Evolutionary conservation across 1,140 invertebrate species (phyloP).

Genomic region (Triops cancriformis): DNA sequence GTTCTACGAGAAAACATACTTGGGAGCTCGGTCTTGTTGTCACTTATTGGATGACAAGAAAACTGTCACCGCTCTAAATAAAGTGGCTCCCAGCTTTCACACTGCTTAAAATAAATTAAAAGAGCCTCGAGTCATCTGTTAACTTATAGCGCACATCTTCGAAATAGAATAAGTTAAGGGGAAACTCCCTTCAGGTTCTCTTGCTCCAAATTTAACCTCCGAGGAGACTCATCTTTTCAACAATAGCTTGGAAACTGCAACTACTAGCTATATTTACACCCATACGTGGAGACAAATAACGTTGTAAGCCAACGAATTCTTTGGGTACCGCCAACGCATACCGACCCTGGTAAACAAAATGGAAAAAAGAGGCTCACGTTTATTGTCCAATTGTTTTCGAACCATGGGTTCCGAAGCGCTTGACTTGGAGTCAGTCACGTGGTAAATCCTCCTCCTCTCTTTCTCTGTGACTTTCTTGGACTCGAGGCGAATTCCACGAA

Average conservation of each 20-base stretch:
- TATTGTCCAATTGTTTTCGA: background rate
- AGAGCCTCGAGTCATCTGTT: no score
- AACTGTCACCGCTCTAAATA: no score
- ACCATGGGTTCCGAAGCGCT: background rate
- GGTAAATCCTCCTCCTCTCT: background rate
- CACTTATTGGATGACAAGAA: no score
- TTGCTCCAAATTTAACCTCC: background rate
- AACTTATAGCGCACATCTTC: no score
- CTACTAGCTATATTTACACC: background rate
- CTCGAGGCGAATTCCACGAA: background rate
- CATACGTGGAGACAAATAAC: background rate
- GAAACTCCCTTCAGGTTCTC: background rate
- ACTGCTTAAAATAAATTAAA: no score
- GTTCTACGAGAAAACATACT: no score
- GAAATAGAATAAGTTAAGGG: background rate
- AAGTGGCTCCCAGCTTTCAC: no score
- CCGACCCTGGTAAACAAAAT: no score
- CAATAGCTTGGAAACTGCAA: background rate
- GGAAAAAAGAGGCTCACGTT: no score
- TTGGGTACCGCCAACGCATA: no score
- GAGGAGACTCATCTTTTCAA: background rate
- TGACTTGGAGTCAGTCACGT: slow-evolving; percentile 1
- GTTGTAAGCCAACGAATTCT: no score
- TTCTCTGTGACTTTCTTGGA: background rate
- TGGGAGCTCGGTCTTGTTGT: no score